Evolutionary conservation across 2,113 vertebrate species (phyloP).

Genomic region (Dipodomys merriami): DNA sequence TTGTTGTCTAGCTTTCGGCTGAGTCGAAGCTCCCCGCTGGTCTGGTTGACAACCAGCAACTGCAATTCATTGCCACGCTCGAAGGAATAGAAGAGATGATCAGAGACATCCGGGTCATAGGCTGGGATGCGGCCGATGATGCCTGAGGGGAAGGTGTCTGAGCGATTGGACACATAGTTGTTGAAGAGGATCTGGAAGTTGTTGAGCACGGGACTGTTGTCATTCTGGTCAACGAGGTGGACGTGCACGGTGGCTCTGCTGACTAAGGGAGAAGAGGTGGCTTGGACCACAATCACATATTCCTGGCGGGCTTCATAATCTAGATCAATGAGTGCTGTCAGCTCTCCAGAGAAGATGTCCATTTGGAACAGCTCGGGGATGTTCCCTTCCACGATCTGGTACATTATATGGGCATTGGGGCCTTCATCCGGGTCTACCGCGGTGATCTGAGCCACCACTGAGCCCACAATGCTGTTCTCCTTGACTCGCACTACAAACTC

Average conservation of each 20-base stretch:
- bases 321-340: slow-evolving; percentile 97
- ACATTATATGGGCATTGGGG: slow-evolving; percentile 98
- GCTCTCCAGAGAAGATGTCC: slow-evolving; percentile 99
- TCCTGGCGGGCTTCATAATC: slow-evolving; percentile 95
- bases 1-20: slow-evolving; percentile 99
- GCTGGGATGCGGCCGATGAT: slow-evolving; percentile 96
- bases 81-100: slow-evolving; percentile 96
- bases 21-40: slow-evolving; percentile 96
- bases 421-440: slow-evolving; percentile 97
- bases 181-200: slow-evolving; percentile 99
- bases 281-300: slow-evolving; percentile 98
- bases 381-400: slow-evolving; percentile 99
- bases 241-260: slow-evolving; percentile 96
- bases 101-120: slow-evolving; percentile 96
- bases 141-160: slow-evolving; percentile 96
- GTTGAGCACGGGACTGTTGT: slow-evolving; percentile 95
- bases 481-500: slow-evolving; percentile 98
- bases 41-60: slow-evolving; percentile 96
- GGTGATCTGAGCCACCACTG: slow-evolving; percentile 97
- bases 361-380: slow-evolving; percentile 99
- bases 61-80: slow-evolving; percentile 97
- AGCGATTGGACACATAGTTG: slow-evolving; percentile 98
- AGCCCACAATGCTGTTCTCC: slow-evolving; percentile 97
- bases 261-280: slow-evolving; percentile 97
- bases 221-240: slow-evolving; percentile 96